Percentiles rank a stretch among this genome's conserved stretches.
Conservation (phyloP, 2,113 vertebrate genomes). For the Meles meles region DNA sequence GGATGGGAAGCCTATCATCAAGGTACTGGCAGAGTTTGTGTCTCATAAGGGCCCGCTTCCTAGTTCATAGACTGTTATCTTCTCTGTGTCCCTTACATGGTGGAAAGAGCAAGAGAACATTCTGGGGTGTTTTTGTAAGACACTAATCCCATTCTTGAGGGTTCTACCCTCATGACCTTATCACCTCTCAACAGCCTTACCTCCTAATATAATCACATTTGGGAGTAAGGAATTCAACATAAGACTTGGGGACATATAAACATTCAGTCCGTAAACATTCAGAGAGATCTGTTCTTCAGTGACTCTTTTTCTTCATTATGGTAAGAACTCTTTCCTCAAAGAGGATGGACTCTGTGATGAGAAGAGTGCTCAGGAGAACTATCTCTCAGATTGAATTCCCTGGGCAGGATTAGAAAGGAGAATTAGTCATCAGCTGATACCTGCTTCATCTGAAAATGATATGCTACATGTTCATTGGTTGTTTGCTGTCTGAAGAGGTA, state of each 20-base stretch:
- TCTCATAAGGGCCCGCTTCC: neutral
- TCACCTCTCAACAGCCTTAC: neutral
- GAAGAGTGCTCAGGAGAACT: neutral
- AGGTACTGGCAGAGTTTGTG: neutral
- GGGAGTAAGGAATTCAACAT: neutral
- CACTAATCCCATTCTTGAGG: neutral
- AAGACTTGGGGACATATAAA: neutral
- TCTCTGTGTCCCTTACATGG: neutral
- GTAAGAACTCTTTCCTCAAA: neutral
- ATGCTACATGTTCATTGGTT: neutral
- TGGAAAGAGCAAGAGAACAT: neutral
- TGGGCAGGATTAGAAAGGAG: neutral
- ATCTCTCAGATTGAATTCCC: neutral
- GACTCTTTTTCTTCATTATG: neutral
- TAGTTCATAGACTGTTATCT: neutral
- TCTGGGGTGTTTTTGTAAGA: neutral
- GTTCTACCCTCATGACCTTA: neutral
- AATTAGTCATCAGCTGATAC: neutral
- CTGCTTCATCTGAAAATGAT: conserved; percentile 8
- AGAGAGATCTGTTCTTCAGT: neutral
- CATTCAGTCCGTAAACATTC: neutral
- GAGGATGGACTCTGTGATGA: neutral
- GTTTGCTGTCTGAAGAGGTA: neutral
- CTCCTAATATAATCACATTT: neutral
- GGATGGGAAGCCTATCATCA: neutral